Evolutionary conservation across 2,797 vertebrate species (phyloP).

Genomic region (Enteromius viviparus): DNA sequence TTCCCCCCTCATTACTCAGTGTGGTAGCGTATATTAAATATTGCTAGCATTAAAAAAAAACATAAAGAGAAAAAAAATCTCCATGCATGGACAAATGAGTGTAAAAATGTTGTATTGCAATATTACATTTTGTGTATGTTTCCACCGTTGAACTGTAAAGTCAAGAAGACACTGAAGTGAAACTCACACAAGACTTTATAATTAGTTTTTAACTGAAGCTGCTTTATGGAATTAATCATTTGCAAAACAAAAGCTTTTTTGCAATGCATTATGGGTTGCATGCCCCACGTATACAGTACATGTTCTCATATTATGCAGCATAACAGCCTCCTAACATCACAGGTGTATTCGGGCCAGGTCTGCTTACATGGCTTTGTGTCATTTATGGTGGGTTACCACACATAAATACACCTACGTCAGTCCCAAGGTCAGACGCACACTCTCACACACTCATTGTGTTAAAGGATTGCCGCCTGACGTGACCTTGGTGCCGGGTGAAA

Average conservation of each 20-base stretch:
- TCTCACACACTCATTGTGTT: slow-evolving; percentile 49
- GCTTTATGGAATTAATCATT: neutral
- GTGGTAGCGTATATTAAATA: neutral
- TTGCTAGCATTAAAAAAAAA: neutral
- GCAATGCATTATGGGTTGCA: neutral
- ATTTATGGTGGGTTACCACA: slow-evolving; percentile 35
- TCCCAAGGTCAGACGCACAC: slow-evolving; percentile 51
- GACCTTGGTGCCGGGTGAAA: slow-evolving; percentile 65
- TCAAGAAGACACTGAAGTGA: neutral
- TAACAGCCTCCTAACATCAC: slow-evolving; percentile 25
- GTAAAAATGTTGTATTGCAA: neutral
- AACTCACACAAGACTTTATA: neutral
- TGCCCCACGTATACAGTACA: neutral
- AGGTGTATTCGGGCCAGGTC: slow-evolving; percentile 17
- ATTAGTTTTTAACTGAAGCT: neutral
- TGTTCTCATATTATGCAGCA: neutral
- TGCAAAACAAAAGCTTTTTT: neutral
- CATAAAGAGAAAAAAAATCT: neutral
- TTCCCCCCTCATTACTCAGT: neutral
- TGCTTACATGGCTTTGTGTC: slow-evolving; percentile 41
- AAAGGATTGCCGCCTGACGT: slow-evolving; percentile 55
- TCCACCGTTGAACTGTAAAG: neutral
- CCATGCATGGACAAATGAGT: neutral
- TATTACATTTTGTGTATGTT: neutral
- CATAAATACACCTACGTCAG: slow-evolving; percentile 41